Evolutionary conservation across 2,113 vertebrate species (phyloP).

Genomic region (Pterocles gutturalis): DNA sequence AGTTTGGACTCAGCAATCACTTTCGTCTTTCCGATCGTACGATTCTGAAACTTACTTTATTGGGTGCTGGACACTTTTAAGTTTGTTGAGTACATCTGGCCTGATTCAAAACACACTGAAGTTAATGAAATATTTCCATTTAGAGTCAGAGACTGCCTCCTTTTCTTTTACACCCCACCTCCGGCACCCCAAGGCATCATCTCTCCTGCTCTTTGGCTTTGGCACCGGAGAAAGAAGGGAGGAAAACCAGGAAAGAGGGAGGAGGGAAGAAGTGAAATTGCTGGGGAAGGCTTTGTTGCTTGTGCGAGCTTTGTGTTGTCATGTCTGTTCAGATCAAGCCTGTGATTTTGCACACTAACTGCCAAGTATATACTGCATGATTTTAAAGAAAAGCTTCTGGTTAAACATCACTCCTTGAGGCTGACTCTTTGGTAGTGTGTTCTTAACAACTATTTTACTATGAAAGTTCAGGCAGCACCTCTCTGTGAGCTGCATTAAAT

Average conservation of each 20-base stretch:
- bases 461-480: neutral
- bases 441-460: neutral
- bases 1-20: neutral
- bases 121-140: neutral
- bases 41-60: neutral
- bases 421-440: rapidly evolving
- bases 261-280: neutral
- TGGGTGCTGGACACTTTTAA: neutral
- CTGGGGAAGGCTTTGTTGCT: neutral
- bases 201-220: neutral
- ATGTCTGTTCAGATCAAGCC: neutral
- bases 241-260: neutral
- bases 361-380: neutral
- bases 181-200: neutral
- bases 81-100: neutral
- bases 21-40: rapidly evolving
- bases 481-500: neutral
- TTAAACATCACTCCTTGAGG: neutral
- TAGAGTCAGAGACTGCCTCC: neutral
- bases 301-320: neutral
- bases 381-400: neutral
- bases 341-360: neutral
- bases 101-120: neutral
- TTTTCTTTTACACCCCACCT: neutral
- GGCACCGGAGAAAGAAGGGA: neutral